Percentiles rank a stretch among this genome's conserved stretches.
These are phyloP conservation scores for Heliconius melpomene DNA, from an alignment of 1,140 invertebrate genomes.

Conservation along the genomic window DNA sequence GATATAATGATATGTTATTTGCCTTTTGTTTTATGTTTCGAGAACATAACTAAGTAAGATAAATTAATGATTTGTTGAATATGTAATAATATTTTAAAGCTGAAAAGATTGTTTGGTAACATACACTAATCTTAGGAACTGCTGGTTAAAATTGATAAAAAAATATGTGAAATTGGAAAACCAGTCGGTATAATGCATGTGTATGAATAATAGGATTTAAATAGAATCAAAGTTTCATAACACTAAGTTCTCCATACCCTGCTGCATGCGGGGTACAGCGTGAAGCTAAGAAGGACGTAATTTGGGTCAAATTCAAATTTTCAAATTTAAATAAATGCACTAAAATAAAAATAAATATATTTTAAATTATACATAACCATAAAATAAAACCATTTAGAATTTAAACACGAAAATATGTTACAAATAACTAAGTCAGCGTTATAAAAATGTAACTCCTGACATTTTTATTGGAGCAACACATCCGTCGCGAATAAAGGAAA, in stretches of 20 bases:
- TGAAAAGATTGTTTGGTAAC: background rate
- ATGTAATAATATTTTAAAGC: background rate
- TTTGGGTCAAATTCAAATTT: too few species aligned
- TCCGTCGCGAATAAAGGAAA: slow-evolving; percentile 43
- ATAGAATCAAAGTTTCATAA: too few species aligned
- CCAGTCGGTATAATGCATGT: too few species aligned
- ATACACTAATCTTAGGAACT: too few species aligned
- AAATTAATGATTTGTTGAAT: background rate
- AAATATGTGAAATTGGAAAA: too few species aligned
- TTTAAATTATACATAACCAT: background rate
- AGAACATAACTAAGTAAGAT: background rate
- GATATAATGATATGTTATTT: background rate
- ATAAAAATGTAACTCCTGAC: slow-evolving; percentile 43
- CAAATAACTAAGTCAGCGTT: slow-evolving; percentile 12
- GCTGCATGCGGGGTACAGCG: too few species aligned
- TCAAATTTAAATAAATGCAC: too few species aligned
- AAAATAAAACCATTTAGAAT: background rate
- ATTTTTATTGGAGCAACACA: slow-evolving; percentile 44
- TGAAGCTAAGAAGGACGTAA: too few species aligned
- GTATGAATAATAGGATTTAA: too few species aligned
- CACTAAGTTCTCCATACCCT: too few species aligned
- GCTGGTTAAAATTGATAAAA: too few species aligned
- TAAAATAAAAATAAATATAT: background rate
- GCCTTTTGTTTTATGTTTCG: background rate
- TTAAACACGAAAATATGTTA: background rate